A percentile compares a stretch with the other conserved stretches of the same genome.
These are phyloP conservation scores for Masnerella sp. DNA, from an alignment of 2,888 invertebrate genomes.

Conservation along the genomic window DNA sequence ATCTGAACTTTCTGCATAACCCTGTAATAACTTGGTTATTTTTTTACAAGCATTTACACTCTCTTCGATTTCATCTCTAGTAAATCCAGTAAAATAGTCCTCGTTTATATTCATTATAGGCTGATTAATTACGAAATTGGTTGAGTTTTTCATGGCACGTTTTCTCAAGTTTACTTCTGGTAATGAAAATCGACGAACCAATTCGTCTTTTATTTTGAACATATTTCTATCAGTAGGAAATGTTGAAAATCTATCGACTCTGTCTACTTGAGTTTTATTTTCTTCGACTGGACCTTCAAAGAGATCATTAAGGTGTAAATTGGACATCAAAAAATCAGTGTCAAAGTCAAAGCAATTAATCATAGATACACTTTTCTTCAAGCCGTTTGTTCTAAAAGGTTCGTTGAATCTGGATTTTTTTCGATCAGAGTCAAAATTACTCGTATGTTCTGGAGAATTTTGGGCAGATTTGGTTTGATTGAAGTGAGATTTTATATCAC, in stretches of 20 bases:
- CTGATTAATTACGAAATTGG: constrained; percentile 3
- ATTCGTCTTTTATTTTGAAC: too few species aligned
- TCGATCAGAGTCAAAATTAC: not conserved
- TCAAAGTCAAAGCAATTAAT: constrained; percentile 41
- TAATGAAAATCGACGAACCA: constrained; percentile 21
- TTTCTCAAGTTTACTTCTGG: constrained; percentile 34
- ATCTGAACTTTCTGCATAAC: constrained; percentile 1
- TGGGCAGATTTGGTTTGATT: not conserved
- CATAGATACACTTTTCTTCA: constrained; percentile 38
- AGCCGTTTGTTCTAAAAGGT: not conserved
- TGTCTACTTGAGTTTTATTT: not conserved
- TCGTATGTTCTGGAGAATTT: not conserved
- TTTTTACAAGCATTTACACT: constrained; percentile 4
- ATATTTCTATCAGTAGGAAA: not conserved
- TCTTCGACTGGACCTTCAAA: constrained; percentile 3
- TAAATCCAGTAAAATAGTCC: constrained; percentile 38
- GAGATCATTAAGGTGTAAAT: constrained; percentile 15
- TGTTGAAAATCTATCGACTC: not conserved
- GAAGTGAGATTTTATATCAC: constrained; percentile 33
- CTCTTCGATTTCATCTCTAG: constrained; percentile 25
- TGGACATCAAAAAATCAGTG: constrained; percentile 39
- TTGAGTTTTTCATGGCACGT: constrained; percentile 26
- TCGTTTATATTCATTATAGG: not conserved
- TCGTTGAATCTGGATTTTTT: constrained; percentile 19
- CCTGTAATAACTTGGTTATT: not conserved